Conservation (phyloP, 2,888 invertebrate genomes). For the Ornithoptera priamus region DNA sequence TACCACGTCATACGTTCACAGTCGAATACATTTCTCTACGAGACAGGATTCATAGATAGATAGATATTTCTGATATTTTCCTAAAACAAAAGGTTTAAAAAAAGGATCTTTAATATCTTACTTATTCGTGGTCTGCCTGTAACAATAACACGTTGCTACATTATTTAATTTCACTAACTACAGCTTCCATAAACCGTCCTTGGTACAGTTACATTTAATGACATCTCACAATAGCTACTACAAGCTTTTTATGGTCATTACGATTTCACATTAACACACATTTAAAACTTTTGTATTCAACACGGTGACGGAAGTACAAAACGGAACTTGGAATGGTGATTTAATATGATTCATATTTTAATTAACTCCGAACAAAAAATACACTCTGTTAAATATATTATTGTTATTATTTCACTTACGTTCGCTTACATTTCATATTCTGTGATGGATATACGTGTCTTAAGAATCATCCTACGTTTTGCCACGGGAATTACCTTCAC, state of each 20-base stretch:
- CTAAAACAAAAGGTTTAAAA: no score
- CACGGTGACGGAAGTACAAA: neutral
- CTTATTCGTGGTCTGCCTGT: no score
- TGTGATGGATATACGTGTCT: constrained; percentile 9
- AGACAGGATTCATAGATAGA: no score
- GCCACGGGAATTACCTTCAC: constrained; percentile 12
- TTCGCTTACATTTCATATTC: constrained; percentile 10
- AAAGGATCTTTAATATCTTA: no score
- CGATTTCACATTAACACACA: neutral
- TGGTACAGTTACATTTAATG: neutral
- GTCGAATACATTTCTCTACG: no score
- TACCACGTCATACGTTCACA: no score
- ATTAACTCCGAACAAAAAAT: neutral
- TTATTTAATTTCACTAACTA: no score
- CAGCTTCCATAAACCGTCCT: no score
- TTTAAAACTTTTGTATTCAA: neutral
- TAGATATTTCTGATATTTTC: no score
- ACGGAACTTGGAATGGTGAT: neutral
- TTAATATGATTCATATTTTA: neutral
- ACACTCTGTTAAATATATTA: neutral
- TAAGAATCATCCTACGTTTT: constrained; percentile 8
- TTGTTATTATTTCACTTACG: neutral
- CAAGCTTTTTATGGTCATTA: neutral
- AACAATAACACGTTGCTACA: no score
- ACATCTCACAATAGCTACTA: neutral